These are phyloP conservation scores for Tetrao urogallus DNA, from an alignment of 2,113 vertebrate species.

Conservation along the genomic window DNA sequence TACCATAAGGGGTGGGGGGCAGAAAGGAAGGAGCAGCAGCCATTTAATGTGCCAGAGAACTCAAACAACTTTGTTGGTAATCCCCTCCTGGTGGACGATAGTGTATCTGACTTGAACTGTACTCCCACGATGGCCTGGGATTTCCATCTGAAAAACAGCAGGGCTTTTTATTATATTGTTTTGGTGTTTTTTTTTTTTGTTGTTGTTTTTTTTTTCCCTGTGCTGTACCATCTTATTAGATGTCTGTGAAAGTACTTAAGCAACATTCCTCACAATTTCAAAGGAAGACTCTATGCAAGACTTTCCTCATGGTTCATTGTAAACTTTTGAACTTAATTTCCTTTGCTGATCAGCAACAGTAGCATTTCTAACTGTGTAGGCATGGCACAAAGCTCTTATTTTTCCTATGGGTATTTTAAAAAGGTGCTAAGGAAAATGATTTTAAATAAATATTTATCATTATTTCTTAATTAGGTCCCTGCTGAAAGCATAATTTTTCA, in stretches of 20 bases:
- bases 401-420: neutral
- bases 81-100: neutral
- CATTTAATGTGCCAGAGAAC: neutral
- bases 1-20: neutral
- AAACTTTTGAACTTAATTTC: neutral
- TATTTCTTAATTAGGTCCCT: neutral
- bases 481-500: neutral
- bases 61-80: neutral
- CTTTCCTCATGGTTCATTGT: neutral
- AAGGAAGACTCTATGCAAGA: neutral
- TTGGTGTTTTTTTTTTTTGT: too few relatives aligned
- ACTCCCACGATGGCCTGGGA: neutral
- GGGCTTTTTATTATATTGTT: neutral
- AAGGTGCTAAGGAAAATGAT: neutral
- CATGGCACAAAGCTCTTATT: neutral
- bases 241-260: slow-evolving; percentile 27
- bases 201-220: neutral
- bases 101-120: neutral
- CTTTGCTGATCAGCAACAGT: neutral
- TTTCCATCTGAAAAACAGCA: neutral
- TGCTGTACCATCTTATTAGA: neutral
- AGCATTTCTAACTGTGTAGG: neutral
- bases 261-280: neutral
- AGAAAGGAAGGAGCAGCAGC: neutral
- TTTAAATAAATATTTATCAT: neutral